These are phyloP conservation scores for Druon quercuslanigerum DNA, from an alignment of 1,140 invertebrate genomes.

Conservation along the genomic window DNA sequence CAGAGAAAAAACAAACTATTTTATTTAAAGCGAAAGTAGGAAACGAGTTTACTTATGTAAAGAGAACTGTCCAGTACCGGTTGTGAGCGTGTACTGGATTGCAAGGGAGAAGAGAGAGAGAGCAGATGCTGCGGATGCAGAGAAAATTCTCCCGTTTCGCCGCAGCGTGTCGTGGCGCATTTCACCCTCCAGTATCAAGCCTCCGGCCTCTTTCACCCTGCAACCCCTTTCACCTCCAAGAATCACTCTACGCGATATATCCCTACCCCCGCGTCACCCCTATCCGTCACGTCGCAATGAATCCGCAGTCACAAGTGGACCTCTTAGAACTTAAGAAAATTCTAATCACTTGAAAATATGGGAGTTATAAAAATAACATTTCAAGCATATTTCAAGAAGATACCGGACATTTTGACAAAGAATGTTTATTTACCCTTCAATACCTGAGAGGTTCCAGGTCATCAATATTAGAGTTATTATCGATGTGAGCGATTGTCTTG, in stretches of 20 bases:
- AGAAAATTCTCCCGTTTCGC: constrained; percentile 58
- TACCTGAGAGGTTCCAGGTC: no score
- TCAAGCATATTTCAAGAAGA: no score
- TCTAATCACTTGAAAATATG: neutral
- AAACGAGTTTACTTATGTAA: constrained; percentile 19
- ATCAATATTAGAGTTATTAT: no score
- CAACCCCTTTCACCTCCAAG: constrained; percentile 51
- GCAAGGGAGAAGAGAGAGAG: constrained; percentile 31
- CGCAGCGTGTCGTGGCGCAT: constrained; percentile 68
- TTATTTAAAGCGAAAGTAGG: neutral
- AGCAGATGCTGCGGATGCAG: constrained; percentile 68
- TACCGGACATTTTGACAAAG: no score
- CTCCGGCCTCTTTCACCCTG: constrained; percentile 34
- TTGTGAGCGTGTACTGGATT: constrained; percentile 44
- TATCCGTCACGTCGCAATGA: constrained; percentile 68
- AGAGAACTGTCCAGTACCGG: constrained; percentile 45
- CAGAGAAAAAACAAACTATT: neutral
- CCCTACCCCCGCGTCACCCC: constrained; percentile 47
- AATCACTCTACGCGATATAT: constrained; percentile 46
- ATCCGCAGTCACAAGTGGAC: constrained; percentile 66
- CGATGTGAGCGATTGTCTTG: no score
- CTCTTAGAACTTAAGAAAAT: neutral
- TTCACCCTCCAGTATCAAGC: constrained; percentile 37
- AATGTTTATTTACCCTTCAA: no score
- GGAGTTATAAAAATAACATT: no score